Evolutionary conservation across 2,888 invertebrate species (phyloP).

Genomic region (Leptopilina drosophilae): DNA sequence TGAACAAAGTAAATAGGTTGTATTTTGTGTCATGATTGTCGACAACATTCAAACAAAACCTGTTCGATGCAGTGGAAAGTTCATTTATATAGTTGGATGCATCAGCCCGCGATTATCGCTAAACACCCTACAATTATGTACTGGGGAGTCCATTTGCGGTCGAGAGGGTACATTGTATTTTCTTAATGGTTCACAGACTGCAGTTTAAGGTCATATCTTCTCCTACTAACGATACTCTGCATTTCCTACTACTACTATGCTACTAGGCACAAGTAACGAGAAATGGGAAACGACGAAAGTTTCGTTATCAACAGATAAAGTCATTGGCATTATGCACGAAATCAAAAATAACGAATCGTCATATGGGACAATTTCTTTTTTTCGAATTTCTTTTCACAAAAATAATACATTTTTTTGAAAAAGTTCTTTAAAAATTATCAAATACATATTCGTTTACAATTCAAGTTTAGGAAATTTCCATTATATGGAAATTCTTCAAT

Average conservation of each 20-base stretch:
- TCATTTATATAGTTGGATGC: constrained; percentile 52
- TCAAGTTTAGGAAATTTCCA: too few species aligned
- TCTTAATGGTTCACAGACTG: constrained; percentile 65
- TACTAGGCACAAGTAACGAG: constrained; percentile 2
- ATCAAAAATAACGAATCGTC: too few species aligned
- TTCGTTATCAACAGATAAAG: constrained; percentile 55
- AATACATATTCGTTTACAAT: too few species aligned
- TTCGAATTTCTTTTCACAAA: too few species aligned
- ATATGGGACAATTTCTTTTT: too few species aligned
- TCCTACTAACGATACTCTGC: constrained; percentile 52
- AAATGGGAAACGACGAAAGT: constrained; percentile 57
- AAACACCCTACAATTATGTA: constrained; percentile 57
- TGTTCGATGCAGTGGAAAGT: constrained; percentile 43
- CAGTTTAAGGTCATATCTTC: constrained; percentile 51
- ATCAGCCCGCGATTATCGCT: constrained; percentile 63
- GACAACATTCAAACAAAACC: constrained; percentile 13
- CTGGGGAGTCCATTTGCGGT: constrained; percentile 49
- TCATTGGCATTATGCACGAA: neutral
- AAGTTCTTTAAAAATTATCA: too few species aligned
- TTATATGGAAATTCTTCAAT: too few species aligned
- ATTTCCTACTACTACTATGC: neutral
- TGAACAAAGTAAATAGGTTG: constrained; percentile 24
- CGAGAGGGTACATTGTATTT: constrained; percentile 61
- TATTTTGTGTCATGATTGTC: constrained; percentile 7
- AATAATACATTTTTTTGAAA: too few species aligned